Conservation (phyloP, 2,888 invertebrate genomes). For the Mayetiola destructor region DNA sequence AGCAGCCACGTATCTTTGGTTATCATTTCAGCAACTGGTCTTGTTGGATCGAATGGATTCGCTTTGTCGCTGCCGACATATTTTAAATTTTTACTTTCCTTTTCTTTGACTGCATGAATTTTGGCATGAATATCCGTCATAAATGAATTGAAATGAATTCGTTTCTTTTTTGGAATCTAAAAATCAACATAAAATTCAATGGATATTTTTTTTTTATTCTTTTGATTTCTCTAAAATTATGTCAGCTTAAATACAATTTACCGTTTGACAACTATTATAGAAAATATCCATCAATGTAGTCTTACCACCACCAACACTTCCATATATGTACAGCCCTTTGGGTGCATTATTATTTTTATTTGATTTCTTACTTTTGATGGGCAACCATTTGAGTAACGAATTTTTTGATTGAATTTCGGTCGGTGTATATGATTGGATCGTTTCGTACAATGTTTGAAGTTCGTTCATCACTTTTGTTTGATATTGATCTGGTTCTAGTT, state of each 20-base stretch:
- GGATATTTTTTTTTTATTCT: slow-evolving; percentile 13
- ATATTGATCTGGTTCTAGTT: slow-evolving; percentile 50
- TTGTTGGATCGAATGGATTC: slow-evolving; percentile 82
- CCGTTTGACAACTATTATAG: slow-evolving; percentile 54
- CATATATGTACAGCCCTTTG: slow-evolving; percentile 75
- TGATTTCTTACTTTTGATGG: slow-evolving; percentile 26
- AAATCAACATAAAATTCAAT: slow-evolving; percentile 11
- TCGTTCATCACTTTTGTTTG: slow-evolving; percentile 55
- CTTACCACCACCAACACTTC: slow-evolving; percentile 90
- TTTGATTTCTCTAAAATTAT: too few species aligned
- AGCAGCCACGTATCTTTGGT: slow-evolving; percentile 77
- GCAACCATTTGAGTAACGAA: slow-evolving; percentile 33
- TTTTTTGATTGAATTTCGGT: slow-evolving; percentile 23
- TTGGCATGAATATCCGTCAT: slow-evolving; percentile 82
- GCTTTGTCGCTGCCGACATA: slow-evolving; percentile 40
- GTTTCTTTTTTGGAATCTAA: slow-evolving; percentile 51
- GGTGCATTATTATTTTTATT: slow-evolving; percentile 38
- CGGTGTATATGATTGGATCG: slow-evolving; percentile 45
- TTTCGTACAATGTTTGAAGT: slow-evolving; percentile 53
- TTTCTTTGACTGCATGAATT: slow-evolving; percentile 68
- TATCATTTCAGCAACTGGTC: slow-evolving; percentile 80
- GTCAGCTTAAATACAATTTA: slow-evolving; percentile 23
- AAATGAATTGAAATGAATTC: slow-evolving; percentile 94
- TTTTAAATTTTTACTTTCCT: slow-evolving; percentile 36
- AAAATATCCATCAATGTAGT: slow-evolving; percentile 99